These are phyloP conservation scores for Sebastes taczanowskii DNA, from an alignment of 2,797 vertebrate genomes.

Conservation along the genomic window DNA sequence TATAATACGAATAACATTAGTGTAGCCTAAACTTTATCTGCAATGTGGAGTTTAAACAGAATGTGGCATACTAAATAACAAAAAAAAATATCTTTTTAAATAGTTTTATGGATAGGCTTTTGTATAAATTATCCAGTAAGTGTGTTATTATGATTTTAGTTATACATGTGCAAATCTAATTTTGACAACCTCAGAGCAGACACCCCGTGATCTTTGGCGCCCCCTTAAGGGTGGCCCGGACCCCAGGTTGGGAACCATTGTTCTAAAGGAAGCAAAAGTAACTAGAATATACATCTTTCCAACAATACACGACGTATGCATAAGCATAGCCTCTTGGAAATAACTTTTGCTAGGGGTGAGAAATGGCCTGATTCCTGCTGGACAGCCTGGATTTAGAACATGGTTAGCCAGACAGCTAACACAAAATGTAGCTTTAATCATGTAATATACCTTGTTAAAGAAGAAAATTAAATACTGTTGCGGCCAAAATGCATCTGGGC, in stretches of 20 bases:
- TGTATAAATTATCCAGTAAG: too few species aligned
- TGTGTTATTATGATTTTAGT: too few species aligned
- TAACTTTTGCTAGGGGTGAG: background rate
- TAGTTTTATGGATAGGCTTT: too few species aligned
- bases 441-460: background rate
- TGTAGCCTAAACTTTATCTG: too few species aligned
- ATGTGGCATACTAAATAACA: too few species aligned
- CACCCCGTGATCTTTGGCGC: too few species aligned
- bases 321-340: background rate
- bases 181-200: too few species aligned
- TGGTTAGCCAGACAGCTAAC: background rate
- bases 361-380: background rate
- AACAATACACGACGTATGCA: background rate
- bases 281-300: background rate
- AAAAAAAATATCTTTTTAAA: too few species aligned
- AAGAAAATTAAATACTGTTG: background rate
- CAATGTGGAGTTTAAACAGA: too few species aligned
- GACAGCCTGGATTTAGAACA: background rate
- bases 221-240: accelerated
- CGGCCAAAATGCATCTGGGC: background rate
- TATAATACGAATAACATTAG: too few species aligned
- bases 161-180: too few species aligned
- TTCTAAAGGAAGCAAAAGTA: background rate
- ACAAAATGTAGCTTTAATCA: background rate
- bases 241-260: too few species aligned